phyloP scores from a whole-genome alignment of 2,888 invertebrate species.

The Mesorhabditis sp. region DNA sequence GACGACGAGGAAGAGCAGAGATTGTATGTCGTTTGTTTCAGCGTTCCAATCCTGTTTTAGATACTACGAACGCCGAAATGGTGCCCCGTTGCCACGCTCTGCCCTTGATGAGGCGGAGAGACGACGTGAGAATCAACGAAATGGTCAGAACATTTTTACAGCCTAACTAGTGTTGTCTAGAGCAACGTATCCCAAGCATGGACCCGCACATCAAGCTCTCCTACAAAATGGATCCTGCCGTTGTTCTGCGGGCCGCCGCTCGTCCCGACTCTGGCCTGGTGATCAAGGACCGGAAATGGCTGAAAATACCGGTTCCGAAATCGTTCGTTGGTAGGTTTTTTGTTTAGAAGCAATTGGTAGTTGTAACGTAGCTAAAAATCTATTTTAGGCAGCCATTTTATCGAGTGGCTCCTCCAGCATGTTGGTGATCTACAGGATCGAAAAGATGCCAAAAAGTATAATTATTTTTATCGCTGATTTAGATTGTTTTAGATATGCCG shows the following conservation, averaged over 20 bases:
- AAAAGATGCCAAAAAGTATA: slow-evolving; percentile 30
- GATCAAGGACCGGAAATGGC: slow-evolving; percentile 95
- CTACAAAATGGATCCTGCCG: slow-evolving; percentile 25
- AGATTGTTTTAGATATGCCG: slow-evolving; percentile 32
- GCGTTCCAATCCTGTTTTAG: not conserved
- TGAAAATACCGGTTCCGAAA: slow-evolving; percentile 96
- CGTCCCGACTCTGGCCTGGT: slow-evolving; percentile 91
- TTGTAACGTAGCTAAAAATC: not conserved
- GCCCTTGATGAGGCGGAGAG: slow-evolving; percentile 28
- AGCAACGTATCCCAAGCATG: too few species aligned
- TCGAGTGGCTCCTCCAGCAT: slow-evolving; percentile 51
- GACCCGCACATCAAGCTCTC: not conserved
- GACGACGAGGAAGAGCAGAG: slow-evolving; percentile 25
- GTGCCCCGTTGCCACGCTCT: slow-evolving; percentile 20
- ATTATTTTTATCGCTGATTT: not conserved
- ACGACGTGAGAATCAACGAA: slow-evolving; percentile 29
- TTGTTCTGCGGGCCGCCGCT: slow-evolving; percentile 85
- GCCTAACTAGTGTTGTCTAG: not conserved
- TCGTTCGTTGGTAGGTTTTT: slow-evolving; percentile 79
- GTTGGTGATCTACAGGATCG: slow-evolving; percentile 42
- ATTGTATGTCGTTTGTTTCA: not conserved
- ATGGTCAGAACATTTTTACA: slow-evolving; percentile 14
- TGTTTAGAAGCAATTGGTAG: not conserved
- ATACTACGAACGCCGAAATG: slow-evolving; percentile 40
- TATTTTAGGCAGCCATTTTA: slow-evolving; percentile 44